Percentiles rank a stretch among this genome's conserved stretches.
These are phyloP conservation scores for Circaetus cinerascens DNA, from an alignment of 2,113 vertebrate species.

Conservation along the genomic window DNA sequence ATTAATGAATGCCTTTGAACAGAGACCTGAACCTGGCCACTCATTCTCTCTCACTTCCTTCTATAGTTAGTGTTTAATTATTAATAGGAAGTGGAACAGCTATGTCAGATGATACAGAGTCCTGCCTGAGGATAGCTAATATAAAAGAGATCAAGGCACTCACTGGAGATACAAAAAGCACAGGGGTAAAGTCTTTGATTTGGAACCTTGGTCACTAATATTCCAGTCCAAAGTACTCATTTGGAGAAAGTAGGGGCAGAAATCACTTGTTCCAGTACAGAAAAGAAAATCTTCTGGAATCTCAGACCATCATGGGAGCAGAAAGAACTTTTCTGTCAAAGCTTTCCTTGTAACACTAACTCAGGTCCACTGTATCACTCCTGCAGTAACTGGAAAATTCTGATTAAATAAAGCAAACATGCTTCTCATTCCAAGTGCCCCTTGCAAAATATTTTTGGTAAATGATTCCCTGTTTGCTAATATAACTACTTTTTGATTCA, in stretches of 20 bases:
- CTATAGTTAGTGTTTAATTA: conserved; percentile 18
- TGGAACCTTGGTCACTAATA: background rate
- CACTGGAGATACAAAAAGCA: background rate
- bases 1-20: conserved; percentile 41
- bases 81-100: background rate
- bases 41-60: background rate
- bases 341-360: background rate
- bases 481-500: background rate
- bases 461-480: background rate
- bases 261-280: background rate
- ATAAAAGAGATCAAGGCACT: background rate
- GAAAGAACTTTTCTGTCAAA: background rate
- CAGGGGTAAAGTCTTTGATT: background rate
- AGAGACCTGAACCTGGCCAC: background rate
- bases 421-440: background rate
- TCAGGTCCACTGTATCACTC: background rate
- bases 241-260: background rate
- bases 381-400: background rate
- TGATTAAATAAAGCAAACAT: background rate
- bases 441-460: background rate
- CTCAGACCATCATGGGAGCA: background rate
- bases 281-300: background rate
- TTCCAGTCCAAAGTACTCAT: background rate
- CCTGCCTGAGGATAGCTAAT: background rate
- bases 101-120: background rate